These are phyloP conservation scores for Hormiphora californensis DNA, from an alignment of 37 sponge, comb jelly and placozoan genomes.

Conservation along the genomic window DNA sequence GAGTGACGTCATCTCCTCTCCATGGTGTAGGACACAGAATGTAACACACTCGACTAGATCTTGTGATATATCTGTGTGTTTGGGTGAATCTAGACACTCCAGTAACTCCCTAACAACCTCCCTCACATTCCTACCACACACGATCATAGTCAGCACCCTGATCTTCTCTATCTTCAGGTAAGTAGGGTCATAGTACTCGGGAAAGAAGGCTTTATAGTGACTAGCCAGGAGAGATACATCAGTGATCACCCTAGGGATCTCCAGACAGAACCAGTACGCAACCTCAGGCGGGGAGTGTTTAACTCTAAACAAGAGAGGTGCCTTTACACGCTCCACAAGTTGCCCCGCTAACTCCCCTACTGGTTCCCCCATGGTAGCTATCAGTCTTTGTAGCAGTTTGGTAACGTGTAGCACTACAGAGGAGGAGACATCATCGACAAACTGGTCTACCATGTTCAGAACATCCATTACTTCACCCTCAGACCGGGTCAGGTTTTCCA, in stretches of 20 bases:
- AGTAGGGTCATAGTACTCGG: constrained; percentile 25
- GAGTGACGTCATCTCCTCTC: neutral
- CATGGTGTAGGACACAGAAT: neutral
- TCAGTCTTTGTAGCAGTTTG: neutral
- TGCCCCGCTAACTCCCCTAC: neutral
- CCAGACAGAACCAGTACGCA: constrained; percentile 19
- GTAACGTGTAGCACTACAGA: constrained; percentile 15
- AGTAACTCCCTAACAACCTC: neutral
- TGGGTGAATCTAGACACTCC: constrained; percentile 13
- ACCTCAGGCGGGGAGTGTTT: constrained; percentile 8
- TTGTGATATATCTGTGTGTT: neutral
- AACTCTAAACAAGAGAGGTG: constrained; percentile 4
- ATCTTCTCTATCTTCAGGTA: constrained; percentile 28
- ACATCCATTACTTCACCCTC: constrained; percentile 19
- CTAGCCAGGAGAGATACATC: neutral
- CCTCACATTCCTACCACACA: neutral
- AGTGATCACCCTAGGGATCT: neutral
- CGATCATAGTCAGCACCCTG: neutral
- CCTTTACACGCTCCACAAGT: neutral
- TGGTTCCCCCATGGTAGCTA: neutral
- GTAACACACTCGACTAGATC: constrained; percentile 12
- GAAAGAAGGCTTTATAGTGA: constrained; percentile 8
- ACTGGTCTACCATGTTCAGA: neutral
- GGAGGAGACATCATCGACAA: constrained; percentile 23
- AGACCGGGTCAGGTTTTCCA: neutral